These are phyloP conservation scores for Calypte anna DNA, from an alignment of 2,113 vertebrate genomes.

Conservation along the genomic window DNA sequence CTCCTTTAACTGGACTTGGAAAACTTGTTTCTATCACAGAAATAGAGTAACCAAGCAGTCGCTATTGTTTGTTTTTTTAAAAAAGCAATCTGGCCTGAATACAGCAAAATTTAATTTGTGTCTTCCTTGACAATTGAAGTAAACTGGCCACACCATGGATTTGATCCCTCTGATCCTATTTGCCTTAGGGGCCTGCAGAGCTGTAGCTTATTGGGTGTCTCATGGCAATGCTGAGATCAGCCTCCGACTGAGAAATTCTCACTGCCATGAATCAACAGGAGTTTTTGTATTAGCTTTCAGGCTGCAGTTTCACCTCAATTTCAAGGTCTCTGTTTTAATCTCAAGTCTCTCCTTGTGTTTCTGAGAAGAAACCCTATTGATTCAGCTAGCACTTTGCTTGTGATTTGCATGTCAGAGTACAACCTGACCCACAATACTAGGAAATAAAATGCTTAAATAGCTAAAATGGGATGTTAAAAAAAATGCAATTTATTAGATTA, in stretches of 20 bases:
- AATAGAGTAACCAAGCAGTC: background rate
- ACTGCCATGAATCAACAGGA: background rate
- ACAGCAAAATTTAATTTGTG: slow-evolving; percentile 1
- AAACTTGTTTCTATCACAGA: background rate
- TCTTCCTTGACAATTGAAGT: background rate
- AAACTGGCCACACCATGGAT: background rate
- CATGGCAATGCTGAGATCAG: background rate
- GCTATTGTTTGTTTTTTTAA: background rate
- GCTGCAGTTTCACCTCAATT: slow-evolving; percentile 42
- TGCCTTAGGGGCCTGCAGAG: background rate
- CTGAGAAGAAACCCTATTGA: background rate
- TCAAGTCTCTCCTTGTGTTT: background rate
- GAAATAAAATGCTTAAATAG: slow-evolving; percentile 42
- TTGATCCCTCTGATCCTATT: background rate
- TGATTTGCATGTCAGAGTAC: slow-evolving; percentile 1
- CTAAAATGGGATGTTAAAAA: slow-evolving; percentile 16
- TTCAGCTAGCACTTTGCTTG: background rate
- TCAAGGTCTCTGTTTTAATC: slow-evolving; percentile 57
- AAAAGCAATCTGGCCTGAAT: background rate
- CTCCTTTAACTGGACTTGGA: slow-evolving; percentile 10
- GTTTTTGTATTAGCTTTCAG: slow-evolving; percentile 21
- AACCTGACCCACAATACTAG: background rate
- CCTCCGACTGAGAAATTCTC: background rate
- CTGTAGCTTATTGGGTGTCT: background rate
- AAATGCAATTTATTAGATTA: slow-evolving; percentile 55